Evolutionary conservation across 2,113 vertebrate species (phyloP), one percentile per base, ranked within the genome.

Genomic region (Acanthochromis polyacanthus): DNA sequence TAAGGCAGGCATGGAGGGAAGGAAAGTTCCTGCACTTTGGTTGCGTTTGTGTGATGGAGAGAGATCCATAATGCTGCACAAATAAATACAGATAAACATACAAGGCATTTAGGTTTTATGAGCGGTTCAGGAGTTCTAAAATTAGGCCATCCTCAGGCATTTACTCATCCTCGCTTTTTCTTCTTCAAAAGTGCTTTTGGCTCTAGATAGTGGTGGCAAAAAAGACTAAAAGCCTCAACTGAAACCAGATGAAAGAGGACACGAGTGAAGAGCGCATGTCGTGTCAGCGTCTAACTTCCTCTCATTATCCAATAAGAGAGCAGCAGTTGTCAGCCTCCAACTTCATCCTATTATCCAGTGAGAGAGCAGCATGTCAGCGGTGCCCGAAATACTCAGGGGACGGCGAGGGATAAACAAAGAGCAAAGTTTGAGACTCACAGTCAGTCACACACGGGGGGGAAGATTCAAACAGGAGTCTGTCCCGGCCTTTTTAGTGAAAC

Each of bases 181-280:
- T 63, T 68, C 71, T 76, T 77, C 66, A 89, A 80, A 88, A 82
- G 52, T 48, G 88, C 60, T 68, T 86, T 64, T 53, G 75, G 88
- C 79, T 69, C 51, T 5, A 4, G 66, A 50, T 60, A 62, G 80
- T 48, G 25, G 20, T 3, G 46, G 46, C 15, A 22, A 32, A 71
- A 67, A 78, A 63, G 59, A 53, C 64, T 53, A 70, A 89, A 90
- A 91, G 70, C 87, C 89, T 81, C 80, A 88, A 94, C 82, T 87
- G 80, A 89, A 93, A 85, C 55, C 94, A 94, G 94, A 95, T 91
- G 90, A 93, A 88, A 91, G 87, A 75, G 60, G 75, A 89, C 83
- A 70, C 46, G 32, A 89, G 77, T 58, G 72, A 87, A 61, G 84
- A 89, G 75, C 30, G 22, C 82, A 87, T 89, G 88, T 80, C 83